Percentiles rank a stretch among this genome's conserved stretches.
phyloP scores from a whole-genome alignment of 2,113 vertebrate genomes.

The Silurus glanis region DNA sequence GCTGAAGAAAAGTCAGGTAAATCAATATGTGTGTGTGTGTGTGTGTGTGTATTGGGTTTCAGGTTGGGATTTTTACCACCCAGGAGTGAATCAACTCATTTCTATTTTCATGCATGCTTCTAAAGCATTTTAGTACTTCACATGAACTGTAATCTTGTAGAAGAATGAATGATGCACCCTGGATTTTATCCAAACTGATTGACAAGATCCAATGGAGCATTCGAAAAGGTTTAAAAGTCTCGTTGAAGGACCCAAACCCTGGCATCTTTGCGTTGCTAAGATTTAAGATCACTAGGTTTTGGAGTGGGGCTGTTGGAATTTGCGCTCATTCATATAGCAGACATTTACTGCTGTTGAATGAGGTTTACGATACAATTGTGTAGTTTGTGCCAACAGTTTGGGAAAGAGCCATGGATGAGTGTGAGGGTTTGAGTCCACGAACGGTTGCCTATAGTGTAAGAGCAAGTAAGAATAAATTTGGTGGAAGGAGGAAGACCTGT shows the following conservation, averaged over 20 bases:
- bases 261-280: not conserved
- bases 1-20: conserved; percentile 77
- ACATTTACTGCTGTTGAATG: no score
- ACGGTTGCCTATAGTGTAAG: not conserved
- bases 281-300: not conserved
- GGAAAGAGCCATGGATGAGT: not conserved
- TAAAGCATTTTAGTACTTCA: not conserved
- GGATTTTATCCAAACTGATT: not conserved
- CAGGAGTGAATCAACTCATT: not conserved
- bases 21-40: conserved; percentile 1
- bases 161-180: not conserved
- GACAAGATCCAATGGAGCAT: not conserved
- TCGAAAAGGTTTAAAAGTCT: not conserved
- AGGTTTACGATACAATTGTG: not conserved
- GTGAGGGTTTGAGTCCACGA: not conserved
- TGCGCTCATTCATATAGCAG: not conserved
- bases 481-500: not conserved
- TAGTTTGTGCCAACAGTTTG: not conserved
- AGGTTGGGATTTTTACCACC: not conserved
- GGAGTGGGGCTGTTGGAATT: not conserved
- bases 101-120: not conserved
- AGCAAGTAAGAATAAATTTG: not conserved
- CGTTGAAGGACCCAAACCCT: not conserved
- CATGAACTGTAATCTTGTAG: not conserved
- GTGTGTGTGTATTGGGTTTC: not conserved